These are phyloP conservation scores for Poecile montanus DNA, from an alignment of 2,797 vertebrate genomes.

Conservation along the genomic window DNA sequence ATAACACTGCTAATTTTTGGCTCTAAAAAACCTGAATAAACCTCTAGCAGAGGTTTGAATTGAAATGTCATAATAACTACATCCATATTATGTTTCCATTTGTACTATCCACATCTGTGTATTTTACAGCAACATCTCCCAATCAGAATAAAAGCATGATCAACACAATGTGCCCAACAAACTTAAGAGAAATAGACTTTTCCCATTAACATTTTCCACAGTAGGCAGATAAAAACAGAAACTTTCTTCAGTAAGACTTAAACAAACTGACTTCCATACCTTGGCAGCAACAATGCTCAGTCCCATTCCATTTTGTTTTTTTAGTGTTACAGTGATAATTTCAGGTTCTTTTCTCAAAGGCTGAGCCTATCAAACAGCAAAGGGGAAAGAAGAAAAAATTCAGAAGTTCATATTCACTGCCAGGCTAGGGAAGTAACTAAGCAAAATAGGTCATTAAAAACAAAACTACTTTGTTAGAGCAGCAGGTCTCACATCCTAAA, in stretches of 20 bases:
- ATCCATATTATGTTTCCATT: neutral
- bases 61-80: neutral
- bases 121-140: neutral
- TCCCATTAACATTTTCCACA: neutral
- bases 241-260: neutral
- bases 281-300: slow-evolving; percentile 98
- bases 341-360: slow-evolving; percentile 96
- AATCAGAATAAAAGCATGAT: neutral
- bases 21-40: neutral
- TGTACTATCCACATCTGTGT: neutral
- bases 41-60: neutral
- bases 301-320: slow-evolving; percentile 99
- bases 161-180: neutral
- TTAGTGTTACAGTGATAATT: slow-evolving; percentile 96
- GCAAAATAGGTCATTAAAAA: neutral
- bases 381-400: slow-evolving; percentile 4
- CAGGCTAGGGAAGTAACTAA: neutral
- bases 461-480: neutral
- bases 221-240: neutral
- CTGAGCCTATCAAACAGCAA: slow-evolving; percentile 71
- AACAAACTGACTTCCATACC: slow-evolving; percentile 78
- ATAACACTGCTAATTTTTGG: neutral
- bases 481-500: neutral
- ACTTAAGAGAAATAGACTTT: neutral
- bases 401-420: neutral